Evolutionary conservation across 2,888 invertebrate genomes (phyloP), one percentile per base, ranked within the genome.

Genomic region (Aleiodes leptofemur): DNA sequence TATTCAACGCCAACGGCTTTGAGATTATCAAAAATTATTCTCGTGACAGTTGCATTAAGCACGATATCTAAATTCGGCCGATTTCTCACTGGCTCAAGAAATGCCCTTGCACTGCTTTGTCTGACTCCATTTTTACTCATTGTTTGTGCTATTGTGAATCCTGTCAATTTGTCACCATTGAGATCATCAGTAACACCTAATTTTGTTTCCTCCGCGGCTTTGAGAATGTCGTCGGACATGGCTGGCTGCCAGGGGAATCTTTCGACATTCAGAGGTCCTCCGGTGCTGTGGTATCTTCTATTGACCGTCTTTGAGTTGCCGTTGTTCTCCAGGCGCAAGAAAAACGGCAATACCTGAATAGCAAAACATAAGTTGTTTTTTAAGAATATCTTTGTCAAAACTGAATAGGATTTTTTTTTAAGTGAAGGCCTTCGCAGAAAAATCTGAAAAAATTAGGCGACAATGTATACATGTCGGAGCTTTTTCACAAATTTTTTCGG

Each of bases 271-370:
- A 94, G 83, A 0, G 92, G 92, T 0, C 94, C 94, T 0, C 92
- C 93, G 0, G 86, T 89, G 0, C 91, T 91, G 82, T 95, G 94
- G 80, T 92, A 93, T 78, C 91, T 90, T 0, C 89, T 87, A 16
- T 94, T 93, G 0, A 94, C 92, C 0, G 90, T 90, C 0, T 91
- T 91, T 50, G 93, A 91, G 84, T 94, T 93, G 76, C 90, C 91
- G 81, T 94, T 95, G 87, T 94, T 92, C 84, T 95, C 94, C 53
- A 93, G 92, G 84, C 90, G 92, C 78, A 91, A 90, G 88, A 95
- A 96, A 87, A 93, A 94, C 0, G 95, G 95, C 72, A 96, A 88
- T 7, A 96, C 92, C 93, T 88, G 74, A 29, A 2, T 2, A 23
- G 23, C 2, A 2, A 23, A 23, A 23, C 23, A 23, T 23, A 23